Percentiles rank a stretch among this genome's conserved stretches.
Evolutionary conservation across 2,888 invertebrate species (phyloP).

Genomic region (Bugulina stolonifera): DNA sequence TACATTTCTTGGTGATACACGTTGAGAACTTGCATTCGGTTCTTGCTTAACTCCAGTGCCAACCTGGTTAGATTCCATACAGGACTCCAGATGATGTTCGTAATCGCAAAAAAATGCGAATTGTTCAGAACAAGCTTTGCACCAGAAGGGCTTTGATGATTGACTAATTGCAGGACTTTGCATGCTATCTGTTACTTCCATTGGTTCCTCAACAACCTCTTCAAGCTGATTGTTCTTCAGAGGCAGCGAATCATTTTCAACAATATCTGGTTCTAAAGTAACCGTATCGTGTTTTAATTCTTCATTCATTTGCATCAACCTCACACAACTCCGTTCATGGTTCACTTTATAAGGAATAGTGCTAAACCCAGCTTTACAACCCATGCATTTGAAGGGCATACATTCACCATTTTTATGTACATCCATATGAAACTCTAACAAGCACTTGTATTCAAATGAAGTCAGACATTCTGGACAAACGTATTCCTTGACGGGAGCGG

Average conservation of each 20-base stretch:
- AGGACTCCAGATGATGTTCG: background rate
- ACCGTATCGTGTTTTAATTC: background rate
- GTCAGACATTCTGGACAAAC: background rate
- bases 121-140: background rate
- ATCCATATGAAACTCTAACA: background rate
- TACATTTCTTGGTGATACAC: background rate
- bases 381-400: conserved; percentile 3
- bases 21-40: background rate
- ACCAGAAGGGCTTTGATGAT: background rate
- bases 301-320: background rate
- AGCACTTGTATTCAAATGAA: background rate
- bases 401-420: background rate
- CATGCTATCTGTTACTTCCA: too few relatives aligned
- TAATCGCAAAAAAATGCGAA: conserved; percentile 17
- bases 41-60: background rate
- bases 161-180: too few relatives aligned
- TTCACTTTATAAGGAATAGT: background rate
- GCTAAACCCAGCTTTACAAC: conserved; percentile 3
- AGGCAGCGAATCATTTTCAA: too few relatives aligned
- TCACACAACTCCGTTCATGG: conserved; percentile 1
- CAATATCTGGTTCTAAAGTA: background rate
- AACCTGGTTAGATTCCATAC: background rate
- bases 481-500: background rate
- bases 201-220: too few relatives aligned
- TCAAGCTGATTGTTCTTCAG: too few relatives aligned